These are phyloP conservation scores for Branchipolynoe longqiensis DNA, from an alignment of 2,888 invertebrate species.

Conservation along the genomic window DNA sequence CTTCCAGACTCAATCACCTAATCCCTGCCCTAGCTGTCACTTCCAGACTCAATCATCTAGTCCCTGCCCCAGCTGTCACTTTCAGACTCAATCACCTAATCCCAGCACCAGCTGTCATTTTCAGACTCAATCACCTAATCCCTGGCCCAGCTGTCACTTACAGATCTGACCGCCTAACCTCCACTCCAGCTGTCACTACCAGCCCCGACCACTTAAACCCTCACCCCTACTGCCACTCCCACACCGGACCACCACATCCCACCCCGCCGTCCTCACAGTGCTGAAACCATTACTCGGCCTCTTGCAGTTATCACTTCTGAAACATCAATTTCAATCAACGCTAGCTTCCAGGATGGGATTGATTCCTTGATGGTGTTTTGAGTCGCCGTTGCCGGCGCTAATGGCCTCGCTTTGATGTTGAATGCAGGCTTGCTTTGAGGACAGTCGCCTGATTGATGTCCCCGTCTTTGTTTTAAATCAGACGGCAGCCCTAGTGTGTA, in stretches of 20 bases:
- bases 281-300: slow-evolving; percentile 7
- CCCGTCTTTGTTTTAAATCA: slow-evolving; percentile 26
- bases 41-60: too few species aligned
- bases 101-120: too few species aligned
- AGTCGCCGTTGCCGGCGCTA: slow-evolving; percentile 8
- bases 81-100: too few species aligned
- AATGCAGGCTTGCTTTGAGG: slow-evolving; percentile 31
- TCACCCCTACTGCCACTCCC: not conserved
- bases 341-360: slow-evolving; percentile 45
- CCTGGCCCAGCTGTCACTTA: too few species aligned
- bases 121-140: too few species aligned
- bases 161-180: too few species aligned
- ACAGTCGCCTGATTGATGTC: slow-evolving; percentile 14
- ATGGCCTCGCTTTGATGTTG: slow-evolving; percentile 43
- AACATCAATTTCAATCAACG: slow-evolving; percentile 53
- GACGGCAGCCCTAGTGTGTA: too few species aligned
- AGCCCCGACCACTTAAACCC: not conserved
- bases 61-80: too few species aligned
- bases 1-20: too few species aligned
- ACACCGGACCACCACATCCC: not conserved
- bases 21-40: too few species aligned
- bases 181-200: too few species aligned
- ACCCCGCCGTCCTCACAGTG: not conserved
- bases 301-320: slow-evolving; percentile 25
- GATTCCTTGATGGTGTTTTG: slow-evolving; percentile 24